Evolutionary conservation across 2,888 invertebrate species (phyloP).

Genomic region (Spodoptera littoralis): DNA sequence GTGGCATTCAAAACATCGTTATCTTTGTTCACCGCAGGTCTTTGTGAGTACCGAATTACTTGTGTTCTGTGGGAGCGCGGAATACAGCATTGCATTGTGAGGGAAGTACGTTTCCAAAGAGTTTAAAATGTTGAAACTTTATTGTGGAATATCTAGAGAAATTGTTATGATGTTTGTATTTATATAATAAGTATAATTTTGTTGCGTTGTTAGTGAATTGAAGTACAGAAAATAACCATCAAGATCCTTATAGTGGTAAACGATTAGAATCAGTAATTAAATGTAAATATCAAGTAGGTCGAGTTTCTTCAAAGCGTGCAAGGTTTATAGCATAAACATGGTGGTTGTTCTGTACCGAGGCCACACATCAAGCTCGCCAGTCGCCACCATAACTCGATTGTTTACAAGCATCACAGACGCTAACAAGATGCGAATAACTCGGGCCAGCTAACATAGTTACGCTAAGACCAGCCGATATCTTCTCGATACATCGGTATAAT

Average conservation of each 20-base stretch:
- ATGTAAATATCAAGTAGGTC: too few species aligned
- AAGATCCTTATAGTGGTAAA: too few species aligned
- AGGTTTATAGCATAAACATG: background rate
- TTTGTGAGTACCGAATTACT: constrained; percentile 58
- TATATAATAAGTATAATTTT: background rate
- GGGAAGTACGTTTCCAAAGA: constrained; percentile 10
- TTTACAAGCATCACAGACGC: constrained; percentile 51
- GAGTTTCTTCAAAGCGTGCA: background rate
- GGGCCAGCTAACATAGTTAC: constrained; percentile 47
- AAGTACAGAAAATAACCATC: too few species aligned
- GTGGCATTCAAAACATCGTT: constrained; percentile 85
- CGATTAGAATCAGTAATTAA: too few species aligned
- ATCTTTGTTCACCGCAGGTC: constrained; percentile 76
- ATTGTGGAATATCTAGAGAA: background rate
- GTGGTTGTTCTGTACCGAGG: background rate
- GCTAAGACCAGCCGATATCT: constrained; percentile 47
- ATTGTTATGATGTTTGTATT: constrained; percentile 2
- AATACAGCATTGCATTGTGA: constrained; percentile 21
- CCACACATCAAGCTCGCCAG: constrained; percentile 23
- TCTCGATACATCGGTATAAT: constrained; percentile 45
- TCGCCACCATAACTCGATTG: constrained; percentile 49
- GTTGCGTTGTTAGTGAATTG: too few species aligned
- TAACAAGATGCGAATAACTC: constrained; percentile 54
- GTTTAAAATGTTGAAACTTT: constrained; percentile 9
- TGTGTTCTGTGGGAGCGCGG: constrained; percentile 33